phyloP scores from a whole-genome alignment of 2,797 vertebrate species.

The Scolopax bukidnonensis region DNA sequence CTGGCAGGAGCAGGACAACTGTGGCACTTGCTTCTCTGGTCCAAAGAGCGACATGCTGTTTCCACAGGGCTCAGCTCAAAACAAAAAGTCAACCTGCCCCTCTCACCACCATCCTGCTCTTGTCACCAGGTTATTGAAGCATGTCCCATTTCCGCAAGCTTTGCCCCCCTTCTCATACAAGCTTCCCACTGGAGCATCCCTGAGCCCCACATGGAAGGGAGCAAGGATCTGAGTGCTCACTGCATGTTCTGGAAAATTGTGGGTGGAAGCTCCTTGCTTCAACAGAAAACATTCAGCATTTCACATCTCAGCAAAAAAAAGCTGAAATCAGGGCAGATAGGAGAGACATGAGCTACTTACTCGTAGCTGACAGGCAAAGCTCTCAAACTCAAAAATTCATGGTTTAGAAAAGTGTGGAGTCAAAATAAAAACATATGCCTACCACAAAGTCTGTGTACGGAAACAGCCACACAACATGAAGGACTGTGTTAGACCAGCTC shows the following conservation, averaged over 20 bases:
- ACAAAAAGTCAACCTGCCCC: background rate
- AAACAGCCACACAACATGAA: background rate
- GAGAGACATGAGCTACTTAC: background rate
- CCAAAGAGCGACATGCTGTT: accelerated
- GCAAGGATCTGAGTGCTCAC: background rate
- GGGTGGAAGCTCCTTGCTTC: background rate
- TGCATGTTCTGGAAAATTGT: background rate
- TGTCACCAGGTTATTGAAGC: background rate
- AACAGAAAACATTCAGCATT: background rate
- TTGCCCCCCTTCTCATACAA: background rate
- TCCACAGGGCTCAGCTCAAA: background rate
- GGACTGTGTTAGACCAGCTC: background rate
- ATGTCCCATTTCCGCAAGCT: background rate
- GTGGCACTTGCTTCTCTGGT: background rate
- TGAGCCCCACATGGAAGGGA: background rate
- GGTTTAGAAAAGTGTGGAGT: background rate
- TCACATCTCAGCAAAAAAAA: background rate
- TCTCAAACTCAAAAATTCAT: background rate
- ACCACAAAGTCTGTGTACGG: background rate
- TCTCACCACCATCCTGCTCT: too few relatives aligned
- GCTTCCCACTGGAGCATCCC: background rate
- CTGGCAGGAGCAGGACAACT: background rate
- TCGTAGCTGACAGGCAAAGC: background rate
- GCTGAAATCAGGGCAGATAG: background rate
- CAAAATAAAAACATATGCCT: background rate